Evolutionary conservation across 92 coral and sea anemone genomes (phyloP).

Genomic region (Porites rus): DNA sequence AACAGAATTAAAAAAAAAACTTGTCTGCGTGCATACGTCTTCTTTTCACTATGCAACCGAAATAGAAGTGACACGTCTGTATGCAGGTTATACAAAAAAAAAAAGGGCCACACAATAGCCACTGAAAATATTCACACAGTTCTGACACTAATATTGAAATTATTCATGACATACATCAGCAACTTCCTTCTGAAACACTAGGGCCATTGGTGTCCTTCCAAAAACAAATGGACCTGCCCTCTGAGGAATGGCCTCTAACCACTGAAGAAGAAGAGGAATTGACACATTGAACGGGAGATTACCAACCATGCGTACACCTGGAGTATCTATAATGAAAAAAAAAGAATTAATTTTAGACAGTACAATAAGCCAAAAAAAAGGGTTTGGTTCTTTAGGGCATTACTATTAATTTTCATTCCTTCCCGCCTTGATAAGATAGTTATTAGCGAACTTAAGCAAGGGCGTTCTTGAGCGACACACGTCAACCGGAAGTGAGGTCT

Average conservation of each 20-base stretch:
- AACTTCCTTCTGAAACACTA: slow-evolving; percentile 98
- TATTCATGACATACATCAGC: slow-evolving; percentile 76
- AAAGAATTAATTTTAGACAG: neutral
- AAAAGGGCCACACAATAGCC: neutral
- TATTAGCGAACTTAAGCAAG: too few species aligned
- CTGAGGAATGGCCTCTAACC: slow-evolving; percentile 93
- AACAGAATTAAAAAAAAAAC: too few species aligned
- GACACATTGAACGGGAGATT: slow-evolving; percentile 97
- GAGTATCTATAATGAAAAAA: slow-evolving; percentile 61
- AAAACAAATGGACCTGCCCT: slow-evolving; percentile 94
- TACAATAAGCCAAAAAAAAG: neutral
- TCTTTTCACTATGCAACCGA: too few species aligned
- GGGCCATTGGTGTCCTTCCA: slow-evolving; percentile 96
- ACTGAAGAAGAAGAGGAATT: slow-evolving; percentile 94
- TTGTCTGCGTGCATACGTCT: too few species aligned
- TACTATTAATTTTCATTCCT: too few species aligned
- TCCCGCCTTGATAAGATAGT: too few species aligned
- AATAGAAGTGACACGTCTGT: too few species aligned
- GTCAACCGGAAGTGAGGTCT: too few species aligned
- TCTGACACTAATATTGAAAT: too few species aligned
- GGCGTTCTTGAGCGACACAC: too few species aligned
- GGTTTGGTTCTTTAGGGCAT: too few species aligned
- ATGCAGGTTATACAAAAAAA: neutral
- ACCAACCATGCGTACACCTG: slow-evolving; percentile 97
- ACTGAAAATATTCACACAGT: neutral